phyloP scores from a whole-genome alignment of 2,113 vertebrate genomes.

The Epinephelus fuscoguttatus region DNA sequence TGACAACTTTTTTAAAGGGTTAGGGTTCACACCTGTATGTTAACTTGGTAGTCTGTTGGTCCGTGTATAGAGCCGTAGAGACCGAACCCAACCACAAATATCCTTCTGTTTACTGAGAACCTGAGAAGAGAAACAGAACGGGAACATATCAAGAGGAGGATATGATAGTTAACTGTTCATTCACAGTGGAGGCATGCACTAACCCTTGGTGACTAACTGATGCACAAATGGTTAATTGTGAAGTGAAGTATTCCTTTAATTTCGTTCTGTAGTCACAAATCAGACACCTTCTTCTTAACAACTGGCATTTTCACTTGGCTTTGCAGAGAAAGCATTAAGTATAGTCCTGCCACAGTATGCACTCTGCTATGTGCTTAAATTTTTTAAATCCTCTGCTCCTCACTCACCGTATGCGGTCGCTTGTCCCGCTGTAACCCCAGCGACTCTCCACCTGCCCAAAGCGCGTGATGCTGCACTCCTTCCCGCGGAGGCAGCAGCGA shows the following conservation, averaged over 20 bases:
- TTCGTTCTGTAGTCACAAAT: no score
- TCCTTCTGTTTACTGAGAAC: constrained; percentile 95
- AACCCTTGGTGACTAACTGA: no score
- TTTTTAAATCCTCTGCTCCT: not conserved
- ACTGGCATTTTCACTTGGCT: no score
- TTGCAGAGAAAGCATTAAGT: no score
- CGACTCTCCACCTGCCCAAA: constrained; percentile 98
- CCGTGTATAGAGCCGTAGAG: constrained; percentile 97
- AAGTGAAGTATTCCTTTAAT: no score
- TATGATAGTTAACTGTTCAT: not conserved
- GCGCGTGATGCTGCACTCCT: constrained; percentile 97
- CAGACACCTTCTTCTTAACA: no score
- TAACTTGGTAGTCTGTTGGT: constrained; percentile 97
- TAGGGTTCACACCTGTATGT: constrained; percentile 89
- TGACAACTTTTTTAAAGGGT: not conserved
- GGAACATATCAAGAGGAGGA: not conserved
- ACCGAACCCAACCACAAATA: constrained; percentile 96
- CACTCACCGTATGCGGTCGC: constrained; percentile 94
- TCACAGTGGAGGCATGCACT: no score
- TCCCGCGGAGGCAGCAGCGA: constrained; percentile 96
- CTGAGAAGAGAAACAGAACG: constrained; percentile 72
- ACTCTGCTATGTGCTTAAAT: not conserved
- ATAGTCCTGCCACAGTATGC: no score
- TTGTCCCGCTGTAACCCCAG: constrained; percentile 98
- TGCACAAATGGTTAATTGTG: no score